phyloP scores from a whole-genome alignment of 1,140 invertebrate genomes.

The Atta texana region DNA sequence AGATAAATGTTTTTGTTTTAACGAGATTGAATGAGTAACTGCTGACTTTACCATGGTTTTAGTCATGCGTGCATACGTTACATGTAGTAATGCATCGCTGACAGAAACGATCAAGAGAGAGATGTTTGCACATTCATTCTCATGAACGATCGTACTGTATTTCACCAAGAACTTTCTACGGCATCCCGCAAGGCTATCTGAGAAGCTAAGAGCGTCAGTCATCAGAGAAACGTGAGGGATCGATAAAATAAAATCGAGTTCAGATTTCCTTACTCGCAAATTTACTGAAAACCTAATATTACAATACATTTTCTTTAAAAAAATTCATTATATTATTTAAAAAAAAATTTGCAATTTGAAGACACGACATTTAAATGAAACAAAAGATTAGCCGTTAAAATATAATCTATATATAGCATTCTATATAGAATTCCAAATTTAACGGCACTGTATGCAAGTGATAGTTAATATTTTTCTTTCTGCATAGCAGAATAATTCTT shows the following conservation, averaged over 20 bases:
- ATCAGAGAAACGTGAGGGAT: conserved; percentile 4
- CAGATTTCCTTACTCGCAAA: conserved; percentile 14
- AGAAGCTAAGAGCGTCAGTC: conserved; percentile 6
- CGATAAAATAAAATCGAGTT: background rate
- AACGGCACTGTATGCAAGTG: background rate
- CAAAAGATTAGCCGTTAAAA: background rate
- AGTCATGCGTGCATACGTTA: conserved; percentile 19
- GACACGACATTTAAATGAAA: background rate
- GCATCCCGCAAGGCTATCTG: conserved; percentile 54
- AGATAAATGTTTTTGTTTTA: background rate
- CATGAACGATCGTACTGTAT: background rate
- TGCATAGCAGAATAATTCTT: background rate
- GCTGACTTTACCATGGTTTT: background rate
- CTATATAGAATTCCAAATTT: background rate
- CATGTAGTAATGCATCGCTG: conserved; percentile 44
- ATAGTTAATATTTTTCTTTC: background rate
- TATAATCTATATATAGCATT: too few species aligned
- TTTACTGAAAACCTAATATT: background rate
- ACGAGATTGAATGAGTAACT: conserved; percentile 23
- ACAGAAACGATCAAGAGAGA: conserved; percentile 19
- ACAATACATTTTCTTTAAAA: background rate
- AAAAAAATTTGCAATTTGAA: background rate
- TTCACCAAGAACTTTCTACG: conserved; percentile 59
- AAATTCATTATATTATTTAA: background rate
- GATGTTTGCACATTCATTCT: background rate